Conservation (phyloP, 1,140 invertebrate species). For the Diabrotica virgifera region DNA sequence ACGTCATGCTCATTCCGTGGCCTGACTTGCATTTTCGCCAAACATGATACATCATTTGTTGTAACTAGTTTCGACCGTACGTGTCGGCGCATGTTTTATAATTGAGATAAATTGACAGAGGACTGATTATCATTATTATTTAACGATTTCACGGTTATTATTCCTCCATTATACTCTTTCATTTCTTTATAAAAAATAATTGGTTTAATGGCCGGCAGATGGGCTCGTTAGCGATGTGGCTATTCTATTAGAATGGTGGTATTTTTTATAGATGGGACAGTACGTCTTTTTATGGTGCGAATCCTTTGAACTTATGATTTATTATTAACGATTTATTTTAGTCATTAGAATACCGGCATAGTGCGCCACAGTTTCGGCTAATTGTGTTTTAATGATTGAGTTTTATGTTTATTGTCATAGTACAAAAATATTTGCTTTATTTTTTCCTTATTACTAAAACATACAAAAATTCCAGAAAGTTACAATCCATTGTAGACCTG, state of each 20-base stretch:
- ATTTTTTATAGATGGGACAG: background rate
- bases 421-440: too few relatives aligned
- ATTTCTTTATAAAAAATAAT: slow-evolving; percentile 3
- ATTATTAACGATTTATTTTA: too few relatives aligned
- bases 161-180: slow-evolving; percentile 5
- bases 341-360: too few relatives aligned
- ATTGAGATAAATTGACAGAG: slow-evolving; percentile 31
- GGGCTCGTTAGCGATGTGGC: background rate
- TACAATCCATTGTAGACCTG: too few relatives aligned
- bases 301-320: too few relatives aligned
- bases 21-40: slow-evolving; percentile 31
- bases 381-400: too few relatives aligned
- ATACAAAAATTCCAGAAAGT: too few relatives aligned
- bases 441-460: too few relatives aligned
- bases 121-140: slow-evolving; percentile 23
- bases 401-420: too few relatives aligned
- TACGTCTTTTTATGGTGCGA: background rate
- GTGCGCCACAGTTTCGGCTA: too few relatives aligned
- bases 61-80: slow-evolving; percentile 24
- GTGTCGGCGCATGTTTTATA: slow-evolving; percentile 30
- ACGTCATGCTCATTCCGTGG: slow-evolving; percentile 23
- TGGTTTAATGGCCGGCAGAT: slow-evolving; percentile 1
- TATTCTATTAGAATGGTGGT: background rate
- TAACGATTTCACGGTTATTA: slow-evolving; percentile 25
- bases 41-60: slow-evolving; percentile 31